Evolutionary conservation across 1,140 invertebrate genomes (phyloP).

Genomic region (Vanessa tameamea): DNA sequence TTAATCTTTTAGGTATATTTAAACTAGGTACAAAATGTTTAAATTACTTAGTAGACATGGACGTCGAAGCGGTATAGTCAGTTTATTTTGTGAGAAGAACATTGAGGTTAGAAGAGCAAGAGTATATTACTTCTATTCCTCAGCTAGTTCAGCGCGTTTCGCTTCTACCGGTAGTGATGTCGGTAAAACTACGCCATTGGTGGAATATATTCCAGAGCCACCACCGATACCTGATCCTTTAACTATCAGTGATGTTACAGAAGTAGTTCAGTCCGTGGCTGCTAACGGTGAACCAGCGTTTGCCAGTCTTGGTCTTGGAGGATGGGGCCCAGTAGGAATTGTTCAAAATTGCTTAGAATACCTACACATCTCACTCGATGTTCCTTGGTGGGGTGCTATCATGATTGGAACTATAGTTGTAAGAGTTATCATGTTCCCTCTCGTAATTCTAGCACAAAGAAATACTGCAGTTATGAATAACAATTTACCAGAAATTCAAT

Average conservation of each 20-base stretch:
- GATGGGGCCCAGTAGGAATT: constrained; percentile 88
- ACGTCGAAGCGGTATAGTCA: constrained; percentile 59
- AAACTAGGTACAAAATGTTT: constrained; percentile 52
- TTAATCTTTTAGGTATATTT: constrained; percentile 5
- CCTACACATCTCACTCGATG: constrained; percentile 86
- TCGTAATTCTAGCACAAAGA: constrained; percentile 89
- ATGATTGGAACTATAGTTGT: constrained; percentile 88
- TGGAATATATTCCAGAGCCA: constrained; percentile 81
- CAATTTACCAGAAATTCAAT: constrained; percentile 89
- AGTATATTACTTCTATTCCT: constrained; percentile 69
- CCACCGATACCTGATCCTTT: constrained; percentile 73
- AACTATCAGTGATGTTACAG: constrained; percentile 53
- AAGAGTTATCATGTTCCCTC: constrained; percentile 88
- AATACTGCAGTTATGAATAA: constrained; percentile 90
- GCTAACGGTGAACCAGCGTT: constrained; percentile 88
- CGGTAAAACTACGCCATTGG: constrained; percentile 59
- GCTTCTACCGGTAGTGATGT: constrained; percentile 57
- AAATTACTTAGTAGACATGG: constrained; percentile 69
- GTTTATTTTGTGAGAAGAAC: constrained; percentile 61
- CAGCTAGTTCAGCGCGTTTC: constrained; percentile 61
- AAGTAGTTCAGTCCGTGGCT: constrained; percentile 73
- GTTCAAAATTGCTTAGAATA: constrained; percentile 90
- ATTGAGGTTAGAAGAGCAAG: constrained; percentile 74
- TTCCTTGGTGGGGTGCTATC: constrained; percentile 96
- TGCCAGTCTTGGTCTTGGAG: constrained; percentile 89